Percentiles rank a stretch among this genome's conserved stretches.
These are phyloP conservation scores for Seriola dumerili DNA, from an alignment of 2,113 vertebrate species.

Conservation along the genomic window DNA sequence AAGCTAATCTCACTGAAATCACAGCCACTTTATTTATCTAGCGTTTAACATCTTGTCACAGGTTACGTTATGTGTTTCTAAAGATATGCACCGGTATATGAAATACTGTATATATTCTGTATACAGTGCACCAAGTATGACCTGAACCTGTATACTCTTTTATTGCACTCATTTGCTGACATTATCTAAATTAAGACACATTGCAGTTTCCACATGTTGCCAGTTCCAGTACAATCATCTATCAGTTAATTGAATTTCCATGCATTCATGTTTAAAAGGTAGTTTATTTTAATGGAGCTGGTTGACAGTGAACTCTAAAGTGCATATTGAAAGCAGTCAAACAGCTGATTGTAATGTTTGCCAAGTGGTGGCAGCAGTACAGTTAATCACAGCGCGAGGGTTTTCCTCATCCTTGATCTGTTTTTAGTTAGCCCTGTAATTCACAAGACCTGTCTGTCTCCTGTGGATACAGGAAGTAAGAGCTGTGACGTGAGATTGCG, in stretches of 20 bases:
- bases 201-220: background rate
- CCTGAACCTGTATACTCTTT: background rate
- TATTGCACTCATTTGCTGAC: too few species aligned
- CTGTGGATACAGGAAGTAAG: too few species aligned
- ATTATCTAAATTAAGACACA: background rate
- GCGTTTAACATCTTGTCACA: background rate
- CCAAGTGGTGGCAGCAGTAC: slow-evolving; percentile 29
- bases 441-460: too few species aligned
- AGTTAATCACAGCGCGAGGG: slow-evolving; percentile 15
- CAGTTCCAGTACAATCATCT: background rate
- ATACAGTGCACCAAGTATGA: background rate
- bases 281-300: background rate
- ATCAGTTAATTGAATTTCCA: background rate
- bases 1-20: slow-evolving; percentile 16
- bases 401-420: background rate
- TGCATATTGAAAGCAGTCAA: slow-evolving; percentile 3
- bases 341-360: slow-evolving; percentile 21
- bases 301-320: background rate
- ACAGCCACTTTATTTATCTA: background rate
- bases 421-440: background rate
- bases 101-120: background rate
- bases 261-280: background rate
- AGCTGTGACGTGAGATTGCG: too few species aligned
- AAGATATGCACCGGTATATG: background rate
- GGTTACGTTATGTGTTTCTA: background rate